Conservation (phyloP, 2,113 vertebrate species). For the Pogona vitticeps region DNA sequence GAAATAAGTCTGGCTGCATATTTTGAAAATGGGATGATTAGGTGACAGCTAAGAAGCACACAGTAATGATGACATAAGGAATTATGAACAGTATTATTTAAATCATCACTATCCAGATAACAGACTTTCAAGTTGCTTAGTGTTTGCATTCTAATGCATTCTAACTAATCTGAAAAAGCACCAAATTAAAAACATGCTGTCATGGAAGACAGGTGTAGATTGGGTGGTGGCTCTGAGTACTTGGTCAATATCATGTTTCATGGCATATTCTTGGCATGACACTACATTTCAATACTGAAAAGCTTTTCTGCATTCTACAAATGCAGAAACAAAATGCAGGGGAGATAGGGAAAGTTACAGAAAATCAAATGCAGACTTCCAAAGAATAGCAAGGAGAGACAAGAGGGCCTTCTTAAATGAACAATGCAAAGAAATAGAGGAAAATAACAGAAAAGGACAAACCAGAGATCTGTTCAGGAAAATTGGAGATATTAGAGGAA, state of each 20-base stretch:
- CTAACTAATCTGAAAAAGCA: conserved; percentile 8
- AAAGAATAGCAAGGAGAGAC: too few relatives aligned
- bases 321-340: too few relatives aligned
- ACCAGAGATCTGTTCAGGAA: too few relatives aligned
- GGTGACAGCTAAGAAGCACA: neutral
- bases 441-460: too few relatives aligned
- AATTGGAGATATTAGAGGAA: too few relatives aligned
- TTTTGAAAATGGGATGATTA: conserved; percentile 11
- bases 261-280: neutral
- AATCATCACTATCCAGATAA: neutral
- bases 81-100: neutral
- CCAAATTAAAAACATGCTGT: neutral
- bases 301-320: neutral
- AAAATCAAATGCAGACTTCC: too few relatives aligned
- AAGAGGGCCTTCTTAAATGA: too few relatives aligned
- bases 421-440: too few relatives aligned
- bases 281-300: neutral
- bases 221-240: neutral
- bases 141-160: neutral
- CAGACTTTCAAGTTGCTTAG: neutral
- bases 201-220: neutral
- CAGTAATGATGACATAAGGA: neutral
- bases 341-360: too few relatives aligned
- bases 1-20: neutral
- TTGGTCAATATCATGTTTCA: neutral